These are phyloP conservation scores for Leptinotarsa haldemani DNA, from an alignment of 2,888 invertebrate genomes.

Conservation along the genomic window DNA sequence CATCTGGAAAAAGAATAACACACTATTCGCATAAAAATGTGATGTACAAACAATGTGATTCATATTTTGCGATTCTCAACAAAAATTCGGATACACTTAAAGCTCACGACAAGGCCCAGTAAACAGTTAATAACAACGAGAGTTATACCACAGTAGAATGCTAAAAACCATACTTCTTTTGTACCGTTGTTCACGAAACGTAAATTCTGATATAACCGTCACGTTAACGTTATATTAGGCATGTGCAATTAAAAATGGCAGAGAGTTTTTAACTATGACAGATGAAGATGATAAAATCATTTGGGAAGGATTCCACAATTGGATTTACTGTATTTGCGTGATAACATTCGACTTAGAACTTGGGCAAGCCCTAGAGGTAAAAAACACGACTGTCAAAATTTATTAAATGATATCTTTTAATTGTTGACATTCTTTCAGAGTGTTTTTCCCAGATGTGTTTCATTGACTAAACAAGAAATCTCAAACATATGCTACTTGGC, in stretches of 20 bases:
- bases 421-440: conserved; percentile 68
- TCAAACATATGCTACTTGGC: conserved; percentile 97
- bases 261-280: conserved; percentile 49
- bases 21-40: no score
- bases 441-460: conserved; percentile 84
- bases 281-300: conserved; percentile 51
- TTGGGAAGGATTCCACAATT: conserved; percentile 87
- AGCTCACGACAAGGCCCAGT: no score
- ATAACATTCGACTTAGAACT: conserved; percentile 99
- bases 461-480: conserved; percentile 85
- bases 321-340: conserved; percentile 97
- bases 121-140: background rate
- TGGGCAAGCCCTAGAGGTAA: conserved; percentile 96
- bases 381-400: conserved; percentile 21
- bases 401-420: conserved; percentile 29
- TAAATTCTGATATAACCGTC: background rate
- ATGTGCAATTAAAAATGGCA: conserved; percentile 7
- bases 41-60: no score
- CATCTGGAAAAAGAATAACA: no score
- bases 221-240: background rate
- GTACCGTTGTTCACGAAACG: no score
- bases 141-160: background rate
- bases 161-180: conserved; percentile 35
- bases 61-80: no score
- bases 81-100: no score